These are phyloP conservation scores for Pachyuromys duprasi DNA, from an alignment of 2,797 vertebrate genomes.

Conservation along the genomic window DNA sequence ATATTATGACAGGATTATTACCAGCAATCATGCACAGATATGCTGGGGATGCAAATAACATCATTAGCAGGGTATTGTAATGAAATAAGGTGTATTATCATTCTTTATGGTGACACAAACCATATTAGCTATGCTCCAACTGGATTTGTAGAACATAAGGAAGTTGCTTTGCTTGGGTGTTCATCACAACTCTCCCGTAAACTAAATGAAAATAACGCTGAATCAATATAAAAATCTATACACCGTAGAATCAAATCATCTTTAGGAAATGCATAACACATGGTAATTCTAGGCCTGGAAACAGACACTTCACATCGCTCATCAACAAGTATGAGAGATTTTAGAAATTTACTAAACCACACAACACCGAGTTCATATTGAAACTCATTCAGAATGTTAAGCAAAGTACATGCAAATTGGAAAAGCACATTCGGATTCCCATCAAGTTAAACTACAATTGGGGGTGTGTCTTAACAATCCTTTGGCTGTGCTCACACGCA, in stretches of 20 bases:
- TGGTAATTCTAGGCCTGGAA: conserved; percentile 72
- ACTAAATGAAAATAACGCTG: conserved; percentile 87
- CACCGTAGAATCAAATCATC: conserved; percentile 80
- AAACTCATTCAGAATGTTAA: conserved; percentile 56
- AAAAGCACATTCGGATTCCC: conserved; percentile 44
- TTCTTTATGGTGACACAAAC: conserved; percentile 92
- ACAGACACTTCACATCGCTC: conserved; percentile 67
- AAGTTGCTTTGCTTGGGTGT: conserved; percentile 88
- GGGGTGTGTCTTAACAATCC: background rate
- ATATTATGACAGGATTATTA: conserved; percentile 97
- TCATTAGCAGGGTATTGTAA: conserved; percentile 95
- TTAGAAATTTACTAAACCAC: conserved; percentile 72
- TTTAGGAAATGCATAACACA: conserved; percentile 78
- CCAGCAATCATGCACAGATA: conserved; percentile 95
- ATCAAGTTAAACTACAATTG: background rate
- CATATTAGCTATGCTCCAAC: conserved; percentile 91
- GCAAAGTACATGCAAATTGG: conserved; percentile 51
- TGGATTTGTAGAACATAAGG: conserved; percentile 88
- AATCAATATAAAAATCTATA: conserved; percentile 83
- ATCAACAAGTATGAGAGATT: conserved; percentile 81
- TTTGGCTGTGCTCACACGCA: background rate
- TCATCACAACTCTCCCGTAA: conserved; percentile 88
- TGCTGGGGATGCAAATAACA: conserved; percentile 97
- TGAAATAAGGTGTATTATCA: conserved; percentile 93
- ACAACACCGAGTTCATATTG: conserved; percentile 46